Base-by-base conservation (phyloP, 2,888 invertebrate genomes). In the Oscheius onirici region DNA sequence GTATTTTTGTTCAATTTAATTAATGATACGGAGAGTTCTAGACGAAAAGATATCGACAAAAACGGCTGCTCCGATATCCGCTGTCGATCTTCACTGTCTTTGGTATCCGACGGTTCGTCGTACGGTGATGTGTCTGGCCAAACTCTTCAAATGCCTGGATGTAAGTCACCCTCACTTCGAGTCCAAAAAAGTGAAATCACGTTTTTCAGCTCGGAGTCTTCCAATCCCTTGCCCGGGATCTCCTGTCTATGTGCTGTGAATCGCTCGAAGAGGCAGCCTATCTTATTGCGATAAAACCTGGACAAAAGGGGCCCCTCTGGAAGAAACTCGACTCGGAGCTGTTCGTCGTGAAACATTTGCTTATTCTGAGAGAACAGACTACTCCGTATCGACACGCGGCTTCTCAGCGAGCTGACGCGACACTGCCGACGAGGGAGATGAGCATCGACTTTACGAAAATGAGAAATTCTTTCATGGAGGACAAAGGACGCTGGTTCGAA, bases 41-140 rank as follows among this genome's bases (percentile, higher is more conserved):
- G 44, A 44, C 5, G 66, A 61, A n/a, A 49, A 5, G 24, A 15
- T 2, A 52, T 52, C 52, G 20, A 40, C 41, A 5, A 71, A 65
- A 28, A 17, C 54, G 20, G 44, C 34, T 8, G 34, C 65, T 3
- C 67, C 65, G 2, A 49, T 88, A 88, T 88, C 94, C 0, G 94
- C 95, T 0, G 95, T 97, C 0, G 97, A 99, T 90, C 90, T 97
- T 41, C 97, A 97, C 89, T 99, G 97, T 28, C 95, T 99, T 95
- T 99, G 99, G 99, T 99, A 97, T 89, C 99, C 99, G 0, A 96
- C 95, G 0, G 96, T 99, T 0, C 91, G 97, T 20, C 91, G 99
- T 54, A 96, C 97, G 0, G 89, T 99, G 20, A 94, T 97, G 22
- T 97, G 96, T 76, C 90, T 99, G 3, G 97, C 97, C 0, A 92